These are phyloP conservation scores for Garra rufa DNA, from an alignment of 2,113 vertebrate genomes.

Conservation along the genomic window DNA sequence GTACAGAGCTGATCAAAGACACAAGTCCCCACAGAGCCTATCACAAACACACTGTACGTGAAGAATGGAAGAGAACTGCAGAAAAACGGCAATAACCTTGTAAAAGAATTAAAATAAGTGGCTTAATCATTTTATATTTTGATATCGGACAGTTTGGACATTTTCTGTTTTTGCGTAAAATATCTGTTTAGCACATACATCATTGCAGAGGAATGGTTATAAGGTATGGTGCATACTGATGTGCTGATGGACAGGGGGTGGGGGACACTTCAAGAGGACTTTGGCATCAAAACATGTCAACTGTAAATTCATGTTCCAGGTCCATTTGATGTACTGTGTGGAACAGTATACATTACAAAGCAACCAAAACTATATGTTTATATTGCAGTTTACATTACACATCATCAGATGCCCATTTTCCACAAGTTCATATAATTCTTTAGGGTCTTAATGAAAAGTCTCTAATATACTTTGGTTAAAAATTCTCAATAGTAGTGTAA, in stretches of 20 bases:
- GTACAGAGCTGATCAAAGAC: slow-evolving; percentile 25
- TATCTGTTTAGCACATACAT: background rate
- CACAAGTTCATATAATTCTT: too few relatives aligned
- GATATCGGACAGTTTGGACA: background rate
- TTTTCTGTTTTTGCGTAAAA: background rate
- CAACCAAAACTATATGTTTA: background rate
- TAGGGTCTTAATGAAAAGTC: too few relatives aligned
- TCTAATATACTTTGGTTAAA: too few relatives aligned
- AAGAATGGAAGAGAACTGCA: background rate
- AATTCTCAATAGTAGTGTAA: too few relatives aligned
- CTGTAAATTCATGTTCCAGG: background rate
- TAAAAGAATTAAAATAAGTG: background rate
- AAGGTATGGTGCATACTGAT: background rate
- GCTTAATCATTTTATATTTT: background rate
- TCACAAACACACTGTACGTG: background rate
- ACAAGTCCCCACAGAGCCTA: background rate
- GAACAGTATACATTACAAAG: background rate
- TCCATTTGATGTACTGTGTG: background rate
- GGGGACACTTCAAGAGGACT: slow-evolving; percentile 32
- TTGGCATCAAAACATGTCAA: slow-evolving; percentile 30
- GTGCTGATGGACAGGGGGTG: slow-evolving; percentile 35
- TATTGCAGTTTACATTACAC: too few relatives aligned
- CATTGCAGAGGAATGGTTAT: background rate
- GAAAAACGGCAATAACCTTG: background rate
- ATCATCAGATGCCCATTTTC: too few relatives aligned